A percentile compares a stretch with the other conserved stretches of the same genome.
Conservation (phyloP, 2,888 invertebrate species). For the Meloe dianella region DNA sequence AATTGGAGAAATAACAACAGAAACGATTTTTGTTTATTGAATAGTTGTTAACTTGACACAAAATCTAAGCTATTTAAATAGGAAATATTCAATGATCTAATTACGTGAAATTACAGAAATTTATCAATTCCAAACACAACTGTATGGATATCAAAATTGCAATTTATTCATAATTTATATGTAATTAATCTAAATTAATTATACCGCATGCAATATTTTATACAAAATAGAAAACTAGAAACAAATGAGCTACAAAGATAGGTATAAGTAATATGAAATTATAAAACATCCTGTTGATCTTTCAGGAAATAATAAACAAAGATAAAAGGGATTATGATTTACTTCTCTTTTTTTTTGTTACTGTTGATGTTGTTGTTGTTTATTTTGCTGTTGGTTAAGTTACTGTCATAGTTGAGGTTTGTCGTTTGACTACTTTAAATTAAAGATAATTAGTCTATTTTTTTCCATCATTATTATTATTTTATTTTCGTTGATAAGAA, state of each 20-base stretch:
- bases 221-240: neutral
- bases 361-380: slow-evolving; percentile 2
- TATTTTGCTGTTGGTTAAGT: neutral
- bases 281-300: slow-evolving; percentile 44
- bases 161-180: slow-evolving; percentile 5
- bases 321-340: slow-evolving; percentile 42
- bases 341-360: neutral
- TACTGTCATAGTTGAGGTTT: neutral
- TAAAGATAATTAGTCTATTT: neutral
- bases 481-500: neutral
- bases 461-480: neutral
- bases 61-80: slow-evolving; percentile 9
- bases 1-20: neutral
- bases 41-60: neutral
- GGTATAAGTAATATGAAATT: slow-evolving; percentile 17
- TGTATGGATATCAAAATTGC: too few species aligned
- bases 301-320: slow-evolving; percentile 40
- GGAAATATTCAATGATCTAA: neutral
- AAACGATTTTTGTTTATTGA: too few species aligned
- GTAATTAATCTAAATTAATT: slow-evolving; percentile 10
- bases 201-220: neutral
- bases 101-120: neutral
- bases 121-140: neutral
- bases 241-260: neutral
- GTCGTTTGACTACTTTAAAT: neutral